phyloP scores from a whole-genome alignment of 2,113 vertebrate species.

The Pampusana beccarii region DNA sequence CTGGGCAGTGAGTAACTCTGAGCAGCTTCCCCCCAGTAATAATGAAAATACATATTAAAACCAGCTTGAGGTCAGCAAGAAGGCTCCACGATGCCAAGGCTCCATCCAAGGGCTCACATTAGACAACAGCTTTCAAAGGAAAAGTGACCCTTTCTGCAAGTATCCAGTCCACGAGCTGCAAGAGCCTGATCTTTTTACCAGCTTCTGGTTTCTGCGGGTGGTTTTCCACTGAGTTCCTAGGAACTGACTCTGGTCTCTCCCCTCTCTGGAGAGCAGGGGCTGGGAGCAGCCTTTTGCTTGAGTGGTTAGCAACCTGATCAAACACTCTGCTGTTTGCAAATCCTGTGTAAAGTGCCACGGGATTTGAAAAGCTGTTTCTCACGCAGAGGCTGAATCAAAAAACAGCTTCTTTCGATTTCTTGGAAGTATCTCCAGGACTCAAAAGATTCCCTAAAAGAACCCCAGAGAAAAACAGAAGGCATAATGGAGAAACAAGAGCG shows the following conservation, averaged over 20 bases:
- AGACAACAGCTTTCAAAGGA: neutral
- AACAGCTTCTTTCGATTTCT: constrained; percentile 1
- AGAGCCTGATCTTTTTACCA: neutral
- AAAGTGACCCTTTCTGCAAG: neutral
- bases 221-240: neutral
- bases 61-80: neutral
- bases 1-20: neutral
- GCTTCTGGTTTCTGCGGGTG: neutral
- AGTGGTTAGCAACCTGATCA: neutral
- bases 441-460: neutral
- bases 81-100: neutral
- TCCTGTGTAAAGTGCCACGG: neutral
- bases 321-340: neutral
- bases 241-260: neutral
- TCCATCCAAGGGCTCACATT: neutral
- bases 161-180: neutral
- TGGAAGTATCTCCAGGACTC: neutral
- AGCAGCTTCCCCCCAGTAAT: neutral
- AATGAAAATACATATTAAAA: neutral
- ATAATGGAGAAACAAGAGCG: neutral
- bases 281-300: neutral
- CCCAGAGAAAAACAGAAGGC: neutral
- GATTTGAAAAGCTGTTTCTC: constrained; percentile 4
- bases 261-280: neutral
- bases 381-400: neutral